These are phyloP conservation scores for Sus cebifrons DNA, from an alignment of 2,797 vertebrate genomes.

Conservation along the genomic window DNA sequence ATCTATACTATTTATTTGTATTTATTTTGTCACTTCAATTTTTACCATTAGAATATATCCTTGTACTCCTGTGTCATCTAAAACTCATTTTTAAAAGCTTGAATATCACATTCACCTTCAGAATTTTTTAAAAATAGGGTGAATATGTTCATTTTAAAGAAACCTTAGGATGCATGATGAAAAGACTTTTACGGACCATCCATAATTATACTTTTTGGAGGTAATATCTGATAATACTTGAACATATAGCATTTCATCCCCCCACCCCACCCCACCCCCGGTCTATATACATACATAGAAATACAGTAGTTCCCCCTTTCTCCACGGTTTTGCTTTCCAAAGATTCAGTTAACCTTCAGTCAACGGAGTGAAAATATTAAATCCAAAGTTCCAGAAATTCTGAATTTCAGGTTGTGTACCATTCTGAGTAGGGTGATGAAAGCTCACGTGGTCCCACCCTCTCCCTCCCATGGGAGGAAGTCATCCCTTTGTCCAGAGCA, in stretches of 20 bases:
- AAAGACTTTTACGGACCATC: neutral
- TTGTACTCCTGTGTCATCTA: neutral
- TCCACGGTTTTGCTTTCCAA: neutral
- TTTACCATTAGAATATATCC: constrained; percentile 1
- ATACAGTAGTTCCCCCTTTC: neutral
- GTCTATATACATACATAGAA: neutral
- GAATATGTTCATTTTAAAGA: constrained; percentile 35
- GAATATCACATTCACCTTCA: constrained; percentile 28
- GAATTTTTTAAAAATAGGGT: neutral
- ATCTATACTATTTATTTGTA: constrained; percentile 1
- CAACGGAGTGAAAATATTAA: neutral
- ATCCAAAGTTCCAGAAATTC: neutral
- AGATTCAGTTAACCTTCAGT: neutral
- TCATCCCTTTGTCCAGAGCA: neutral
- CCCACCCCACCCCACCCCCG: too few species aligned
- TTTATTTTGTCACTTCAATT: neutral
- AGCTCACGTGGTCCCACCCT: neutral
- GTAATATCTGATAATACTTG: constrained; percentile 6
- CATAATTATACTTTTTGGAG: neutral
- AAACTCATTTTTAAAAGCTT: neutral
- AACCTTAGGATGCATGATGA: neutral
- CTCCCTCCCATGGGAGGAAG: neutral
- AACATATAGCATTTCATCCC: neutral
- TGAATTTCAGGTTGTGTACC: neutral
- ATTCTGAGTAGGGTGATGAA: neutral